A percentile compares a stretch with the other conserved stretches of the same genome.
These are phyloP conservation scores for Danionella dracula DNA, from an alignment of 2,797 vertebrate species.

Conservation along the genomic window DNA sequence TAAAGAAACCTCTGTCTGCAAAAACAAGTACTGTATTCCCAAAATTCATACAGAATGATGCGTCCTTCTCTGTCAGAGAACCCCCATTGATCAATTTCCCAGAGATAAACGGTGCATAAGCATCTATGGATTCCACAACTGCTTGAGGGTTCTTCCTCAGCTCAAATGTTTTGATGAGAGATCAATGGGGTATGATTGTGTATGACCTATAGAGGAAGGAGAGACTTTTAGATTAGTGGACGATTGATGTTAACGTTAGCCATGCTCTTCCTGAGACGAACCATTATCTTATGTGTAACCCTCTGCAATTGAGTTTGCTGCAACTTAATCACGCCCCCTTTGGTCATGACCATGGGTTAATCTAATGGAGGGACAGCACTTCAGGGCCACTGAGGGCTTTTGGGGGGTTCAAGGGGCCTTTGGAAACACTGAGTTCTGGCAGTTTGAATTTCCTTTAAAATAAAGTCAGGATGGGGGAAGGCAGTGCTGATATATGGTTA, in stretches of 20 bases:
- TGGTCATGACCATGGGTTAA: constrained; percentile 69
- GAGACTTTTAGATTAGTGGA: constrained; percentile 40
- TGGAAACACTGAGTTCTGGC: constrained; percentile 23
- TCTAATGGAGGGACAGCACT: constrained; percentile 65
- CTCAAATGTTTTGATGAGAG: constrained; percentile 30
- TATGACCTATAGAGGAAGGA: constrained; percentile 26
- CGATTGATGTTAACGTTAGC: constrained; percentile 49
- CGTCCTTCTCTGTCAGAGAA: too few species aligned
- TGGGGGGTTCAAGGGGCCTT: constrained; percentile 34
- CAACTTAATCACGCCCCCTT: constrained; percentile 70
- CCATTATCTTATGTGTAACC: constrained; percentile 51
- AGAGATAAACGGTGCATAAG: constrained; percentile 45
- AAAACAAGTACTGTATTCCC: too few species aligned
- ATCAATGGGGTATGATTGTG: constrained; percentile 38
- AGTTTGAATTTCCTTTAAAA: constrained; percentile 38
- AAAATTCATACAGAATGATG: too few species aligned
- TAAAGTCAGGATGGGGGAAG: constrained; percentile 8
- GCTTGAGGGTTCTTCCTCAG: constrained; percentile 22
- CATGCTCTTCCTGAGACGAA: constrained; percentile 37
- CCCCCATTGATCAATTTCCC: constrained; percentile 24
- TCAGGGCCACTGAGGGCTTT: constrained; percentile 39
- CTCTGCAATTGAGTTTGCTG: constrained; percentile 68
- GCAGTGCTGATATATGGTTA: constrained; percentile 13
- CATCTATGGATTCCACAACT: constrained; percentile 28
- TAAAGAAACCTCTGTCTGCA: too few species aligned